Base-by-base conservation (phyloP, 2,888 invertebrate species). In the Lampropteryx suffumata region DNA sequence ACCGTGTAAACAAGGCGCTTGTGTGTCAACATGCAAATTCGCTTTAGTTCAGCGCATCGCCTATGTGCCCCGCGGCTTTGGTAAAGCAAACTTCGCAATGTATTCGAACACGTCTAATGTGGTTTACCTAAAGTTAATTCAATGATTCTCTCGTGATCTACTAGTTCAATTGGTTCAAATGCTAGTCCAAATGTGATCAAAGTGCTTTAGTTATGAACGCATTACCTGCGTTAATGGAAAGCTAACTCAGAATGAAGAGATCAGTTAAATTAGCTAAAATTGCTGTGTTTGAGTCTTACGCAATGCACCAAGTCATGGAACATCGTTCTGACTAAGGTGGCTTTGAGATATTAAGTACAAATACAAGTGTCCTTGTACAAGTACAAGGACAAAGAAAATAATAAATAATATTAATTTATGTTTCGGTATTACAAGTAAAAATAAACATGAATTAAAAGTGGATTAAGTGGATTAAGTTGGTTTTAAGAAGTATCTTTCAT, bases 11-110 rank as follows among this genome's bases (percentile, higher is more conserved):
- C 44, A 47, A 49, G 56, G 57, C 62, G 62, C 64, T 62, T 56
- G 59, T 61, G 59, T 65, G 77, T 75, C 78, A 79, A 82, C 75
- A 80, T 74, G 78, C 72, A 80, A 81, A 84, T 79, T 80, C 73
- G 69, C 79, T 51, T 76, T 72, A 79, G 79, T 77, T 75, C 66
- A 61, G 70, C 75, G 75, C 79, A 76, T 73, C 69, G 54, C 40
- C 62, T 80, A 77, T 84, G 82, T 82, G 71, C 64, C 62, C 62
- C 71, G 61, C 66, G 69, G 71, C 75, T 78, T 73, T 61, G 52
- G 65, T 71, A 78, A 76, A 71, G 69, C 69, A 71, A 82, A 84
- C 77, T 80, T 80, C 61, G 67, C 65, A 62, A 59, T 69, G 71
- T 73, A 73, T 73, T 68, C 53, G 56, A 64, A 57, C 69, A 63